Percentiles rank a stretch among this genome's conserved stretches.
These are phyloP conservation scores for Phragmatobia fuliginosa DNA, from an alignment of 2,888 invertebrate genomes.

Conservation along the genomic window DNA sequence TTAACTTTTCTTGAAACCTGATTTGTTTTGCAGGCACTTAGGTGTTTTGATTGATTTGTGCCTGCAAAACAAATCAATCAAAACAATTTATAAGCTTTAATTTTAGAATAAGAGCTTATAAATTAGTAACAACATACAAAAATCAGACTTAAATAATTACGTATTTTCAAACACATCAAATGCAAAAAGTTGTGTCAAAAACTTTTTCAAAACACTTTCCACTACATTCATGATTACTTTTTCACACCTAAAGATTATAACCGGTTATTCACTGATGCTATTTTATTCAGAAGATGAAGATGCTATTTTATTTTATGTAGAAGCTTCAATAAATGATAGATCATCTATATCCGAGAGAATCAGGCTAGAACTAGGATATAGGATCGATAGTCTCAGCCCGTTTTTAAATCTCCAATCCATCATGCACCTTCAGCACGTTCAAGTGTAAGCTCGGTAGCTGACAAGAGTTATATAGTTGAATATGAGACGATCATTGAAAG, in stretches of 20 bases:
- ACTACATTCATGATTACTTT: neutral
- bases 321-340: neutral
- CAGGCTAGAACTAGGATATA: neutral
- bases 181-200: neutral
- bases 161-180: neutral
- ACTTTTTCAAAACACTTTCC: neutral
- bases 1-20: neutral
- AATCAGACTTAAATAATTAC: neutral
- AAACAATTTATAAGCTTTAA: no score
- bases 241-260: neutral
- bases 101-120: neutral
- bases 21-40: no score
- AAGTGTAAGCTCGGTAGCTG: constrained; percentile 56
- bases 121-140: neutral
- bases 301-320: neutral
- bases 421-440: constrained; percentile 40
- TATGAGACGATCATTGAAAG: constrained; percentile 78
- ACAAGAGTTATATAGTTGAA: constrained; percentile 66
- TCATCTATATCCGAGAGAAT: neutral
- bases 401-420: constrained; percentile 39
- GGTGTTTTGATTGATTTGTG: no score
- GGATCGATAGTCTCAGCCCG: constrained; percentile 29
- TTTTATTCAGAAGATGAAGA: neutral
- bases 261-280: neutral
- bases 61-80: no score